Percentiles rank a stretch among this genome's conserved stretches.
phyloP scores from a whole-genome alignment of 2,113 vertebrate species.

The Macheiramphus alcinus region DNA sequence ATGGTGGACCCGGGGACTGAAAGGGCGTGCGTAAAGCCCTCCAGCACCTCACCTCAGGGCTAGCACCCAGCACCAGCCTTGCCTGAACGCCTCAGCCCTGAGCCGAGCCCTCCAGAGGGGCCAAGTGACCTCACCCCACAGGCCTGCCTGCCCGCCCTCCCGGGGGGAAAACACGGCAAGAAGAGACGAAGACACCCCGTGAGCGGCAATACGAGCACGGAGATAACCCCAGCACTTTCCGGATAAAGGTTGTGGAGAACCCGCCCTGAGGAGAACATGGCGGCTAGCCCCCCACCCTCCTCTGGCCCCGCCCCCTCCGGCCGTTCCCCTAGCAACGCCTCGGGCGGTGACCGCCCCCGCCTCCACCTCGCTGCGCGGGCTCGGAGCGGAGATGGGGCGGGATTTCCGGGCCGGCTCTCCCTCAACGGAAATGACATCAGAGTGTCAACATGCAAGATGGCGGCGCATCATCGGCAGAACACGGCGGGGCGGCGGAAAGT shows the following conservation, averaged over 20 bases:
- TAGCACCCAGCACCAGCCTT: not conserved
- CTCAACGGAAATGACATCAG: conserved; percentile 82
- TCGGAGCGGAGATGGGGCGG: not conserved
- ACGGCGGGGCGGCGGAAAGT: conserved; percentile 98
- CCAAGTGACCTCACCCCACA: not conserved
- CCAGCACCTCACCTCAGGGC: not conserved
- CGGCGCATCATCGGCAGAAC: conserved; percentile 98
- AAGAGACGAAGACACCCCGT: accelerated
- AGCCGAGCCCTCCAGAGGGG: not conserved
- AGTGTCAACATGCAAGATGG: conserved; percentile 99
- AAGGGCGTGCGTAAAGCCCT: accelerated
- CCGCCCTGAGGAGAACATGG: accelerated
- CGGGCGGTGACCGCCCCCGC: accelerated
- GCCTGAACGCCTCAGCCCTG: not conserved
- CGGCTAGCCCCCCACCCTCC: accelerated
- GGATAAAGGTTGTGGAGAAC: accelerated
- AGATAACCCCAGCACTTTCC: accelerated
- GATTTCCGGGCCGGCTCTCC: conserved; percentile 7
- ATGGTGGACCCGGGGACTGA: not conserved
- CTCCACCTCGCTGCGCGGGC: too few relatives aligned
- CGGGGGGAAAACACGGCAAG: accelerated
- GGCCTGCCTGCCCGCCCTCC: accelerated
- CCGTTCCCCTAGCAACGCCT: not conserved
- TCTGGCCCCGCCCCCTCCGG: not conserved
- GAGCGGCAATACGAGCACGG: accelerated